Base-by-base conservation (phyloP, 2,113 vertebrate species). In the Pleuronectes platessa region DNA sequence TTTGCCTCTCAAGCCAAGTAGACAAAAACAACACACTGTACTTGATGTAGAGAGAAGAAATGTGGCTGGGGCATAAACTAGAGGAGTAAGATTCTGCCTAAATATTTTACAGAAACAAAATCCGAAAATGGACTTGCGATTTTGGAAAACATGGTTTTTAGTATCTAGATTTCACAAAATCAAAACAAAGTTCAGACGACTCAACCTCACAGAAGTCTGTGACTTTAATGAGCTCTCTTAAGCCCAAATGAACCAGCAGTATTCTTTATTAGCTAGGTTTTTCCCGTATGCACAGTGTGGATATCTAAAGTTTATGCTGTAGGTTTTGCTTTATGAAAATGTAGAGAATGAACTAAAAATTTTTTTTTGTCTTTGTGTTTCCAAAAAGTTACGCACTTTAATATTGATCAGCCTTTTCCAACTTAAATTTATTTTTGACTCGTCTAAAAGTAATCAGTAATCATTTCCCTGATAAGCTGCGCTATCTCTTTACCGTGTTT, bases 101-200 rank as follows among this genome's bases (percentile, higher is more conserved):
- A 85, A 86, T 81, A 78, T 86, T 88, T 85, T 58, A 84, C 58
- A 55, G 23, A 64, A 63, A 27, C 40, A 54, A 68, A 68, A 56
- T 71, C 49, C 66, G 45, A 68, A 62, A 62, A 17, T 62, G 31
- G 55, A 83, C 68, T 81, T 1, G 31, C 0, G 49, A 64, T 85
- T 62, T 83, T 66, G 53, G n/a, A 54, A 54, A 54, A 54, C 20
- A 54, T 54, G 20, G 2, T 54, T 54, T n/a, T n/a, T 6, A 54
- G 51, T 7, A 5, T 20, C 51, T 54, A 2, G 51, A 21, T 54
- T 54, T 54, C 20, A 20, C 51, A 9, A 54, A 54, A 8, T 54
- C 51, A 54, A 54, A 54, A 8, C 51, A 54, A 76, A 85, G 78
- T 84, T 86, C 73, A 83, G 49, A 62, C 42, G 54, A 45, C 64